These are phyloP conservation scores for Macrostomum cliftonense DNA, from an alignment of 2,888 invertebrate genomes.

Conservation along the genomic window DNA sequence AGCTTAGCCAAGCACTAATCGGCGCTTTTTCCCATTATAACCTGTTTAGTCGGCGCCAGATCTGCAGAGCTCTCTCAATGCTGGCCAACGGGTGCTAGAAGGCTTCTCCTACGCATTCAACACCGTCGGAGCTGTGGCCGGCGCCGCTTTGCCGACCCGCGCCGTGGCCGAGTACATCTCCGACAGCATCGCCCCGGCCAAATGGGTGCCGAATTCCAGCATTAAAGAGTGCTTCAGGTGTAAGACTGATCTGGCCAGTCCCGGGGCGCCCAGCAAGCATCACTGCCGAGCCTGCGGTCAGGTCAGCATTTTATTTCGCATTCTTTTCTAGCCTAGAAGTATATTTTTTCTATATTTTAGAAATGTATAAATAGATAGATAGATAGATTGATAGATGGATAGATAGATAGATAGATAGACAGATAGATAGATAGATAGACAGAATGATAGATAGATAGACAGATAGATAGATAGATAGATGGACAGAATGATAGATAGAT, in stretches of 20 bases:
- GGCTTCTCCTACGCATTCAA: constrained; percentile 48
- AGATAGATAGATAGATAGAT: too few relatives aligned
- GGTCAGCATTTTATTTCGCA: too few relatives aligned
- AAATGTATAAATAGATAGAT: too few relatives aligned
- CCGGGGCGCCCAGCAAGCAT: constrained; percentile 44
- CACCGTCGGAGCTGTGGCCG: constrained; percentile 48
- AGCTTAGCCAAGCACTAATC: too few relatives aligned
- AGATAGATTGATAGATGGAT: too few relatives aligned
- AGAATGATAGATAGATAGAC: too few relatives aligned
- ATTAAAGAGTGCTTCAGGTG: constrained; percentile 54
- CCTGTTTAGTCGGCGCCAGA: constrained; percentile 18
- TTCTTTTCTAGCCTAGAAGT: too few relatives aligned
- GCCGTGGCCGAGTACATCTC: constrained; percentile 53
- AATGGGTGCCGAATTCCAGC: constrained; percentile 59
- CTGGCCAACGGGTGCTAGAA: constrained; percentile 50
- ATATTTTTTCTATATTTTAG: too few relatives aligned
- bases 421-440: too few relatives aligned
- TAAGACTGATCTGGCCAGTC: constrained; percentile 24
- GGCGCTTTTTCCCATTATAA: too few relatives aligned
- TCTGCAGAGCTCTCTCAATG: constrained; percentile 41
- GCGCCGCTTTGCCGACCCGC: constrained; percentile 45
- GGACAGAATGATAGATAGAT: too few relatives aligned
- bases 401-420: too few relatives aligned
- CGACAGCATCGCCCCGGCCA: constrained; percentile 56
- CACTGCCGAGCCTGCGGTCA: constrained; percentile 4